A percentile compares a stretch with the other conserved stretches of the same genome.
phyloP scores from a whole-genome alignment of 2,888 invertebrate genomes.

The Cloeon dipterum region DNA sequence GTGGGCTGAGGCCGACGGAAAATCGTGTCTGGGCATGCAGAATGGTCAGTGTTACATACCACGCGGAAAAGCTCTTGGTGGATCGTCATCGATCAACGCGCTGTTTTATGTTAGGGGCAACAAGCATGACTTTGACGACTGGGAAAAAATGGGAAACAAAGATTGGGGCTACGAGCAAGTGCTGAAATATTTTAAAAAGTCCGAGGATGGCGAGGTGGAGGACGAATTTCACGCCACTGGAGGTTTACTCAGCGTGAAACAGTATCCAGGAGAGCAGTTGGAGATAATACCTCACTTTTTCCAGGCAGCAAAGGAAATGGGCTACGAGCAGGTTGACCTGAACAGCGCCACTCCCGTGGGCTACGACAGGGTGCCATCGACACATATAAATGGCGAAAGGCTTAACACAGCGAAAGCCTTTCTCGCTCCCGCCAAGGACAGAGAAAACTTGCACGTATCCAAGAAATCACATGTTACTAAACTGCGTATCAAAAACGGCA shows the following conservation, averaged over 20 bases:
- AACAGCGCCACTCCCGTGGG: slow-evolving; percentile 33
- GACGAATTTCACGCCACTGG: slow-evolving; percentile 12
- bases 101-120: slow-evolving; percentile 60
- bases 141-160: slow-evolving; percentile 44
- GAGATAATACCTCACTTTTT: slow-evolving; percentile 2
- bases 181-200: slow-evolving; percentile 7
- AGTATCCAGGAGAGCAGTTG: slow-evolving; percentile 12
- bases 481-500: slow-evolving; percentile 30
- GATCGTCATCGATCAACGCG: slow-evolving; percentile 54
- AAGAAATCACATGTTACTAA: slow-evolving; percentile 26
- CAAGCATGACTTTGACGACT: slow-evolving; percentile 46
- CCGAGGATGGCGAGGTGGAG: slow-evolving; percentile 14
- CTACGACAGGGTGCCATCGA: slow-evolving; percentile 28
- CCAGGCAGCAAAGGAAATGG: slow-evolving; percentile 5
- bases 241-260: slow-evolving; percentile 21
- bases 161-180: slow-evolving; percentile 50
- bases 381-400: slow-evolving; percentile 8
- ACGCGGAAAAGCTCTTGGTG: slow-evolving; percentile 53
- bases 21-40: slow-evolving; percentile 16
- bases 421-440: slow-evolving; percentile 20
- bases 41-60: slow-evolving; percentile 24
- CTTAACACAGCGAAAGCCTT: slow-evolving; percentile 16
- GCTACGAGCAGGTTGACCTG: slow-evolving; percentile 20
- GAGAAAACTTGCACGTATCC: slow-evolving; percentile 6
- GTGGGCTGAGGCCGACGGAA: slow-evolving; percentile 20